Evolutionary conservation across 92 coral and sea anemone species (phyloP).

Genomic region (Porites cylindrica): DNA sequence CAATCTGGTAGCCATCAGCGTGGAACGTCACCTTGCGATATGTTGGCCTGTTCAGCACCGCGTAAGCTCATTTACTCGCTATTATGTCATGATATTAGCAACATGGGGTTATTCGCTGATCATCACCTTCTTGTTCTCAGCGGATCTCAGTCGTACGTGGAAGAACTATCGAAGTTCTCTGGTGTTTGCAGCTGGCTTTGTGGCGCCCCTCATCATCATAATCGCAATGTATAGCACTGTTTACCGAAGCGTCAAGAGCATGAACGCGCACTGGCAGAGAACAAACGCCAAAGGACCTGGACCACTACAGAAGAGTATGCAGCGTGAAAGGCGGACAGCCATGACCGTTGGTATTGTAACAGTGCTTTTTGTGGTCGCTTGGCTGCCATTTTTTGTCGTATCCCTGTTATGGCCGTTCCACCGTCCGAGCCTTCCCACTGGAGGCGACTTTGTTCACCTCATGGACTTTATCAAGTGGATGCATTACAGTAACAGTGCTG

Average conservation of each 20-base stretch:
- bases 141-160: conserved; percentile 36
- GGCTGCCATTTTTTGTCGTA: conserved; percentile 86
- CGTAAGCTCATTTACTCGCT: conserved; percentile 42
- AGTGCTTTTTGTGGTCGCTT: conserved; percentile 64
- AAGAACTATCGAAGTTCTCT: conserved; percentile 53
- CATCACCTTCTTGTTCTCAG: conserved; percentile 51
- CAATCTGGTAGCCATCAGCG: conserved; percentile 77
- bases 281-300: conserved; percentile 33
- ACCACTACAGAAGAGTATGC: conserved; percentile 21
- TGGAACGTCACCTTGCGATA: conserved; percentile 72
- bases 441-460: conserved; percentile 42
- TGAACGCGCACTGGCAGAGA: conserved; percentile 51
- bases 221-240: conserved; percentile 61
- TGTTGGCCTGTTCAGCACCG: conserved; percentile 54
- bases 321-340: conserved; percentile 69
- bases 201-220: conserved; percentile 60
- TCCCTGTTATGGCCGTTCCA: conserved; percentile 68
- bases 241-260: conserved; percentile 44
- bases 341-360: conserved; percentile 75
- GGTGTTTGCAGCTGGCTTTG: conserved; percentile 74
- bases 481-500: conserved; percentile 84
- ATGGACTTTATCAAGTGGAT: conserved; percentile 86
- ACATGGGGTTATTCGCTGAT: conserved; percentile 71
- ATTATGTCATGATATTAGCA: conserved; percentile 51
- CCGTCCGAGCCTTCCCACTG: conserved; percentile 51